phyloP scores from a whole-genome alignment of 2,888 invertebrate genomes.

The Asteroscopus sphinx region DNA sequence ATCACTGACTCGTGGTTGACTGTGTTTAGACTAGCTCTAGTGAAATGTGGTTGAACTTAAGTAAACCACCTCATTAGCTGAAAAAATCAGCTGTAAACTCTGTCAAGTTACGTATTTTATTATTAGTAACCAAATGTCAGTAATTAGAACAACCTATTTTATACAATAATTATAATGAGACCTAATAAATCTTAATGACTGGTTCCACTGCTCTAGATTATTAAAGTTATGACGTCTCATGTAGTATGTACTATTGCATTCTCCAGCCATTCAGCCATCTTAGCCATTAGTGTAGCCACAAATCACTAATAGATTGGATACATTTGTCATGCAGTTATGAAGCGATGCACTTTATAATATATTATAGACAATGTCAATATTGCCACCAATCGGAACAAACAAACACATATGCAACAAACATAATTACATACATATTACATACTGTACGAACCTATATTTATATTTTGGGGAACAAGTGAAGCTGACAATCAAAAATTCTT shows the following conservation, averaged over 20 bases:
- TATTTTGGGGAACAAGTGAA: too few species aligned
- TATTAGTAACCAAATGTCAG: constrained; percentile 8
- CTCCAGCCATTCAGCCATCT: too few species aligned
- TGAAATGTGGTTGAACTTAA: too few species aligned
- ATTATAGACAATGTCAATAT: constrained; percentile 3
- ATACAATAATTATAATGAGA: constrained; percentile 30
- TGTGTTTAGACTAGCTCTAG: too few species aligned
- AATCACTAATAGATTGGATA: constrained; percentile 73
- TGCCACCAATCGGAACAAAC: too few species aligned
- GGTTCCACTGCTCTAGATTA: constrained; percentile 40
- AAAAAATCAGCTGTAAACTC: too few species aligned
- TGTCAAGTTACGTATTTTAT: not conserved
- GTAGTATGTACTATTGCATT: constrained; percentile 57
- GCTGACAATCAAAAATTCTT: too few species aligned
- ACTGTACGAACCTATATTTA: too few species aligned
- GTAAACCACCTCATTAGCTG: too few species aligned
- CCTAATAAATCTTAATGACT: constrained; percentile 48
- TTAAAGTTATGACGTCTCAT: constrained; percentile 57
- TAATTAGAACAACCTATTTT: constrained; percentile 24
- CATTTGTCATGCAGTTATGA: constrained; percentile 73
- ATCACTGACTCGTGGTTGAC: too few species aligned
- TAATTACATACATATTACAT: too few species aligned
- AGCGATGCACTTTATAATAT: constrained; percentile 50
- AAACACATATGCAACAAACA: not conserved
- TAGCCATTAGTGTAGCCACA: constrained; percentile 72